Evolutionary conservation across 2,888 invertebrate species (phyloP).

Genomic region (Lasius platythorax): DNA sequence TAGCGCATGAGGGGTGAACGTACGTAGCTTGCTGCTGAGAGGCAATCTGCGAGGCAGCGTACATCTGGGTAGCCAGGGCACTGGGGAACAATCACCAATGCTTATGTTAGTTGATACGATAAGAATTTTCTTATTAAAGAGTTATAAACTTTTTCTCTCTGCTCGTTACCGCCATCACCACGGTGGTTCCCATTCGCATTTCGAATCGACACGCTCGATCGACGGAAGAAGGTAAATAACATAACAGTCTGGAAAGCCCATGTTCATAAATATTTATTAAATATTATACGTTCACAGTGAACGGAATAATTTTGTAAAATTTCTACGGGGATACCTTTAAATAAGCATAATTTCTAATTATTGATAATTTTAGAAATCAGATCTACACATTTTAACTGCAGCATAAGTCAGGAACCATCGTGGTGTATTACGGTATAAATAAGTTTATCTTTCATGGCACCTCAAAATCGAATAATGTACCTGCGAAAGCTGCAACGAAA

Average conservation of each 20-base stretch:
- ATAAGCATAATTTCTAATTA: background rate
- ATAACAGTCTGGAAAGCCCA: background rate
- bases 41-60: constrained; percentile 96
- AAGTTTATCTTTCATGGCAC: constrained; percentile 20
- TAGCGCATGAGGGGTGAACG: constrained; percentile 87
- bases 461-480: constrained; percentile 20
- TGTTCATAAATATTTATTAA: background rate
- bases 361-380: background rate
- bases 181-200: constrained; percentile 68
- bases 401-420: constrained; percentile 68
- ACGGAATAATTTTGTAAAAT: background rate
- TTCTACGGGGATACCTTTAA: background rate
- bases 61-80: constrained; percentile 99
- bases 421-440: constrained; percentile 58
- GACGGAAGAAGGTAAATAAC: background rate
- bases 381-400: background rate
- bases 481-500: constrained; percentile 17
- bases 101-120: constrained; percentile 85
- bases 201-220: constrained; percentile 9
- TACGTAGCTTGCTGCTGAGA: constrained; percentile 98
- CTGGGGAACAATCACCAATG: constrained; percentile 90
- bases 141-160: constrained; percentile 65
- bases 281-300: background rate
- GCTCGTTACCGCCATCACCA: constrained; percentile 67
- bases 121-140: constrained; percentile 73